Conservation (phyloP, 2,888 invertebrate species). For the Phyllotreta cruciferae region DNA sequence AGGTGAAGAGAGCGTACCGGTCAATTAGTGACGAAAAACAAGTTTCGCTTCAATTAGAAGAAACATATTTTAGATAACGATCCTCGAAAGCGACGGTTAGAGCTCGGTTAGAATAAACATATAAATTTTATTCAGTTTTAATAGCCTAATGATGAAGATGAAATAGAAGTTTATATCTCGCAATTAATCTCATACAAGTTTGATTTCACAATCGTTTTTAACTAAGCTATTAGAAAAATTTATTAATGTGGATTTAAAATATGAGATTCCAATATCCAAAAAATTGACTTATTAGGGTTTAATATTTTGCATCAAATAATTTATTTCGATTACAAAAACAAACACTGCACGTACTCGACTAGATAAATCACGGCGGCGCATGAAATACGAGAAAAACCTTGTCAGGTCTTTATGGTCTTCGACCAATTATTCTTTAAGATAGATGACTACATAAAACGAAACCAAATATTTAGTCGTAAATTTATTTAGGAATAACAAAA, state of each 20-base stretch:
- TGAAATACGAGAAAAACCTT: slow-evolving; percentile 11
- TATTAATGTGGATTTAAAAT: too few species aligned
- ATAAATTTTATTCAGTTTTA: too few species aligned
- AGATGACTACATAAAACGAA: slow-evolving; percentile 7
- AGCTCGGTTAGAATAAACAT: background rate
- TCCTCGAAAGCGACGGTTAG: slow-evolving; percentile 23
- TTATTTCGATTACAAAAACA: too few species aligned
- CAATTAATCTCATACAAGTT: too few species aligned
- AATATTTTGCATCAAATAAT: too few species aligned
- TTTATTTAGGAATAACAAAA: background rate
- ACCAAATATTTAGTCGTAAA: slow-evolving; percentile 4
- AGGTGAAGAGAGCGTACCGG: slow-evolving; percentile 31
- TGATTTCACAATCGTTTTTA: too few species aligned
- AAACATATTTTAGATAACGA: slow-evolving; percentile 29
- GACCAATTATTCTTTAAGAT: slow-evolving; percentile 12
- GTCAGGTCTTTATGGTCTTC: slow-evolving; percentile 1
- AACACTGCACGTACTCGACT: background rate
- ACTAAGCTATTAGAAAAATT: too few species aligned
- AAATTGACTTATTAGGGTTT: too few species aligned
- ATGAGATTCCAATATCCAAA: too few species aligned
- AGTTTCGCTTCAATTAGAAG: slow-evolving; percentile 33
- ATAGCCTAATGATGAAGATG: too few species aligned
- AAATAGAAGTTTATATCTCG: too few species aligned
- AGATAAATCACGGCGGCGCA: slow-evolving; percentile 8
- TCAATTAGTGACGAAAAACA: slow-evolving; percentile 34